A percentile compares a stretch with the other conserved stretches of the same genome.
Evolutionary conservation across 2,888 invertebrate genomes (phyloP).

Genomic region (Cistogaster globosa): DNA sequence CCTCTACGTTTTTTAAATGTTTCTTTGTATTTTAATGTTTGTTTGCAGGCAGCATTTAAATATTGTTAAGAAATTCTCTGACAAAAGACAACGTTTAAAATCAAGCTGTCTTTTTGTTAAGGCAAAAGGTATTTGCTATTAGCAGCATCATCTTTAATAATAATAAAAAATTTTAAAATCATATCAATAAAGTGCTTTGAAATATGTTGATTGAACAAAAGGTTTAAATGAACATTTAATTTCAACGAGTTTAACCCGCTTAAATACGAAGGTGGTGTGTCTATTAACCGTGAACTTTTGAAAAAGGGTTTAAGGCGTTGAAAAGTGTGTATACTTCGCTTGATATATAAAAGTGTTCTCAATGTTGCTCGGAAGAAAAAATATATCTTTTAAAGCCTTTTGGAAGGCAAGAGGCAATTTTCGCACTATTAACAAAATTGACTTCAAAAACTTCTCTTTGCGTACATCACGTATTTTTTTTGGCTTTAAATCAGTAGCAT

Average conservation of each 20-base stretch:
- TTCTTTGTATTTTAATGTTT: not conserved
- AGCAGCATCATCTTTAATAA: slow-evolving; percentile 54
- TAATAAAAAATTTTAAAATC: slow-evolving; percentile 65
- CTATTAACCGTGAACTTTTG: too few relatives aligned
- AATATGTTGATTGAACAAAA: slow-evolving; percentile 74
- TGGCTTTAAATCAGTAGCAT: too few relatives aligned
- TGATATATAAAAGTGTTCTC: too few relatives aligned
- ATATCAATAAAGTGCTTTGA: slow-evolving; percentile 76
- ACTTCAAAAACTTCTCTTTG: too few relatives aligned
- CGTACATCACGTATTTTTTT: too few relatives aligned
- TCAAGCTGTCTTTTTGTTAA: slow-evolving; percentile 30
- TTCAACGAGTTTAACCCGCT: not conserved
- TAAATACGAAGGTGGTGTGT: not conserved
- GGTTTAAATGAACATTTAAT: not conserved
- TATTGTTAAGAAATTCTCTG: slow-evolving; percentile 27
- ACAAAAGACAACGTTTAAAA: slow-evolving; percentile 39
- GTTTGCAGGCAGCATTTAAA: slow-evolving; percentile 4
- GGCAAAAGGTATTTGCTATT: slow-evolving; percentile 6
- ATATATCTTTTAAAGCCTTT: too few relatives aligned
- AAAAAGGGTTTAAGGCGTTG: too few relatives aligned
- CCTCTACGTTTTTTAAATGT: not conserved
- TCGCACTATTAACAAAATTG: too few relatives aligned
- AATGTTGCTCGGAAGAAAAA: too few relatives aligned
- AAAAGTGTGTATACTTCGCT: too few relatives aligned
- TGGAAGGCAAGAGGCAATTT: too few relatives aligned